Conservation (phyloP, 2,888 invertebrate genomes). For the Leucozona laternaria region DNA sequence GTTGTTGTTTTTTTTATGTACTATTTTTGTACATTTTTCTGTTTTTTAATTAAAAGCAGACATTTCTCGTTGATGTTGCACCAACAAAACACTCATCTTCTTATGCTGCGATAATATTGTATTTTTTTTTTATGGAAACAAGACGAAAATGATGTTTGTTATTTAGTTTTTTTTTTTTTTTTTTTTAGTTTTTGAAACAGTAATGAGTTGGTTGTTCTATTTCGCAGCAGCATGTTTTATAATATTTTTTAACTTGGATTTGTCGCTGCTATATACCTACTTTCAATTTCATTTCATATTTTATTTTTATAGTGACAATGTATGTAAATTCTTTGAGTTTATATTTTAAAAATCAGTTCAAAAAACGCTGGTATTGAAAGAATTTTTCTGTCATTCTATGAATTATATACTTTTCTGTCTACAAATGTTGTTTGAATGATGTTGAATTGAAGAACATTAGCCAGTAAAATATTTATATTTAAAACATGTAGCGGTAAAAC, state of each 20-base stretch:
- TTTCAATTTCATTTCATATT: slow-evolving; percentile 35
- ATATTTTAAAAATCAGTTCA: background rate
- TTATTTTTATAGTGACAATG: background rate
- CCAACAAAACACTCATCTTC: slow-evolving; percentile 24
- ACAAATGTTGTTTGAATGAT: background rate
- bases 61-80: slow-evolving; percentile 51
- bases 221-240: background rate
- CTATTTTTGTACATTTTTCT: slow-evolving; percentile 44
- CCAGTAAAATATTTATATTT: background rate
- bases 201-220: slow-evolving; percentile 40
- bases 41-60: slow-evolving; percentile 70
- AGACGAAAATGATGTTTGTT: slow-evolving; percentile 41
- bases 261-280: background rate
- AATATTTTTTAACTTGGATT: background rate
- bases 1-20: slow-evolving; percentile 17
- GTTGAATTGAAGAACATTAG: background rate
- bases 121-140: slow-evolving; percentile 24
- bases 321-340: background rate
- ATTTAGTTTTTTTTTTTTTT: background rate
- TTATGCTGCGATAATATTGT: slow-evolving; percentile 19
- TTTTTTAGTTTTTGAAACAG: slow-evolving; percentile 9
- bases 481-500: too few relatives aligned
- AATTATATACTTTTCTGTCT: background rate
- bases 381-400: background rate
- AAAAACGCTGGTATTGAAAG: background rate